Percentiles rank a stretch among this genome's conserved stretches.
These are phyloP conservation scores for Callipepla squamata DNA, from an alignment of 2,113 vertebrate genomes.

Conservation along the genomic window DNA sequence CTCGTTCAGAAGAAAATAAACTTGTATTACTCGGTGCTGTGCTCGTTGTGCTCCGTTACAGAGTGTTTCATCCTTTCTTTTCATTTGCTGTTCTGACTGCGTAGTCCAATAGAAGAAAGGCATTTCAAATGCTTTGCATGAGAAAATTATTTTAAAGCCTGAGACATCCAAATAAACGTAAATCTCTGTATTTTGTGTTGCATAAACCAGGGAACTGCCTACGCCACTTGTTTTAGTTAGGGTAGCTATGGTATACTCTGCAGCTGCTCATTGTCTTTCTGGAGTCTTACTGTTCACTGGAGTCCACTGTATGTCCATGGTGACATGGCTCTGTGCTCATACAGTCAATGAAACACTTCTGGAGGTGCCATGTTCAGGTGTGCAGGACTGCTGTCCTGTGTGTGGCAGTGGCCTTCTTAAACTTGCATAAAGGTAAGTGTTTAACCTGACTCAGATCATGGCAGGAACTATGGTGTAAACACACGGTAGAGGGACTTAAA, in stretches of 20 bases:
- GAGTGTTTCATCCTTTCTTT: neutral
- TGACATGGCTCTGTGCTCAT: neutral
- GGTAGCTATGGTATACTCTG: neutral
- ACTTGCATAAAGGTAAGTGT: conserved; percentile 48
- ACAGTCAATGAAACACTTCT: neutral
- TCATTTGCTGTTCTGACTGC: too few species aligned
- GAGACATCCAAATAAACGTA: neutral
- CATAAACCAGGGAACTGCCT: neutral
- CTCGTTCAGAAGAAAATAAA: neutral
- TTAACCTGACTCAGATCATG: neutral
- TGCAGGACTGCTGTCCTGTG: neutral
- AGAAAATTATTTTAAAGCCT: neutral
- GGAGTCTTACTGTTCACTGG: neutral
- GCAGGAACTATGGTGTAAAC: neutral
- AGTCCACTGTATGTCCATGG: neutral
- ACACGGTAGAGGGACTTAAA: neutral
- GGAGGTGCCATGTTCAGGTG: neutral
- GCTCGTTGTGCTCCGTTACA: neutral
- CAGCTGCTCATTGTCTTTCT: accelerated
- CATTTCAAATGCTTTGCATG: neutral
- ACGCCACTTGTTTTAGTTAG: neutral
- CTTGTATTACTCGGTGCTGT: neutral
- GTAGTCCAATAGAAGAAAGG: neutral
- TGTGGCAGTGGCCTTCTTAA: neutral
- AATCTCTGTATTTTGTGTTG: neutral